Percentiles rank a stretch among this genome's conserved stretches.
phyloP scores from a whole-genome alignment of 2,797 vertebrate genomes.

The Enteromius trimaculatus region DNA sequence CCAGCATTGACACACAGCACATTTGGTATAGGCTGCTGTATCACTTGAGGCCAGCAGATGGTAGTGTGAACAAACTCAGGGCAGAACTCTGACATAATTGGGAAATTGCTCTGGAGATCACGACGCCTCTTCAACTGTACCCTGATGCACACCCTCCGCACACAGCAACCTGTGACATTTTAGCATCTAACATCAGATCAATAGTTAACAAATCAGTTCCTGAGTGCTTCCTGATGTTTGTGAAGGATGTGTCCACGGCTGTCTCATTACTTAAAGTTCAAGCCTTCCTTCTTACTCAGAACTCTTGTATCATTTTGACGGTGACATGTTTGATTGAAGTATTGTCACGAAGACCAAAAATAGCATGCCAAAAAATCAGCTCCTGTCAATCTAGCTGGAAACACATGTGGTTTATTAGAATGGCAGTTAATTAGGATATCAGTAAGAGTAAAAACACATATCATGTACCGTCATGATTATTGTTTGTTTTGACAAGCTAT shows the following conservation, averaged over 20 bases:
- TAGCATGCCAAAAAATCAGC: neutral
- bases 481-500: constrained; percentile 39
- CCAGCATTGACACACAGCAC: neutral
- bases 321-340: constrained; percentile 21
- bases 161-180: constrained; percentile 3
- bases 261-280: constrained; percentile 33
- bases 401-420: constrained; percentile 28
- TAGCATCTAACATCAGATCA: constrained; percentile 19
- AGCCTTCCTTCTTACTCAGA: neutral
- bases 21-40: constrained; percentile 11
- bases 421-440: constrained; percentile 33
- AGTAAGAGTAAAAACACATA: constrained; percentile 49
- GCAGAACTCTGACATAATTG: neutral
- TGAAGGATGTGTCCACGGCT: constrained; percentile 9
- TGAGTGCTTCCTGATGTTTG: constrained; percentile 15
- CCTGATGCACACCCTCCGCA: neutral
- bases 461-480: constrained; percentile 24
- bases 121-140: constrained; percentile 14
- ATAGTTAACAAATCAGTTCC: constrained; percentile 3
- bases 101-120: constrained; percentile 3
- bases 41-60: constrained; percentile 74
- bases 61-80: constrained; percentile 78
- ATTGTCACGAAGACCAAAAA: neutral
- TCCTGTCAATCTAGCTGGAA: constrained; percentile 1
- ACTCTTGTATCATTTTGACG: neutral